Percentiles rank a stretch among this genome's conserved stretches.
Conservation (phyloP, 2,888 invertebrate genomes). For the Parapristionchus giblindavisi region DNA sequence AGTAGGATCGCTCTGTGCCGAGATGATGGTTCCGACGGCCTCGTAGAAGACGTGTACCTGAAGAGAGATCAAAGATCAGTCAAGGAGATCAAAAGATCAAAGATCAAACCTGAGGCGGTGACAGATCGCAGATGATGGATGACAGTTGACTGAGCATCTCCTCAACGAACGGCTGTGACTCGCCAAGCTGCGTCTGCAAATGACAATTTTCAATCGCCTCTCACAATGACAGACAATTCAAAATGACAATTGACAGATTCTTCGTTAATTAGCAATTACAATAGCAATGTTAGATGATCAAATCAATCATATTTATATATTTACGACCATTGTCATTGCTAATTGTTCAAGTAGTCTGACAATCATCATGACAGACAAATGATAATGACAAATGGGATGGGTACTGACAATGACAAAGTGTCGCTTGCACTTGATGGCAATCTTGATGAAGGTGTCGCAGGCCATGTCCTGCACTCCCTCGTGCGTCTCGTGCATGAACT, state of each 20-base stretch:
- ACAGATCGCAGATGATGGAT: slow-evolving; percentile 97
- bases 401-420: slow-evolving; percentile 84
- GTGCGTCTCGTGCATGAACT: slow-evolving; percentile 99
- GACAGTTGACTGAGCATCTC: slow-evolving; percentile 95
- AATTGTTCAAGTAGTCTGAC: too few relatives aligned
- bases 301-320: too few relatives aligned
- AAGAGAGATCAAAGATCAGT: too few relatives aligned
- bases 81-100: background rate
- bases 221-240: too few relatives aligned
- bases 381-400: background rate
- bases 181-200: slow-evolving; percentile 85
- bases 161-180: slow-evolving; percentile 96
- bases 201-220: too few relatives aligned
- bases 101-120: slow-evolving; percentile 82
- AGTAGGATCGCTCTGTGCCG: slow-evolving; percentile 78
- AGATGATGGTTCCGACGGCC: slow-evolving; percentile 98
- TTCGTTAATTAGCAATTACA: too few relatives aligned
- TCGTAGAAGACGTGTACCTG: slow-evolving; percentile 94
- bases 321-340: too few relatives aligned
- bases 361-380: too few relatives aligned
- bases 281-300: too few relatives aligned
- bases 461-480: slow-evolving; percentile 99
- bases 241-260: too few relatives aligned
- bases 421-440: slow-evolving; percentile 94
- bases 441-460: slow-evolving; percentile 99